Evolutionary conservation across 1,140 invertebrate species (phyloP).

Genomic region (Drosophila jambulina): DNA sequence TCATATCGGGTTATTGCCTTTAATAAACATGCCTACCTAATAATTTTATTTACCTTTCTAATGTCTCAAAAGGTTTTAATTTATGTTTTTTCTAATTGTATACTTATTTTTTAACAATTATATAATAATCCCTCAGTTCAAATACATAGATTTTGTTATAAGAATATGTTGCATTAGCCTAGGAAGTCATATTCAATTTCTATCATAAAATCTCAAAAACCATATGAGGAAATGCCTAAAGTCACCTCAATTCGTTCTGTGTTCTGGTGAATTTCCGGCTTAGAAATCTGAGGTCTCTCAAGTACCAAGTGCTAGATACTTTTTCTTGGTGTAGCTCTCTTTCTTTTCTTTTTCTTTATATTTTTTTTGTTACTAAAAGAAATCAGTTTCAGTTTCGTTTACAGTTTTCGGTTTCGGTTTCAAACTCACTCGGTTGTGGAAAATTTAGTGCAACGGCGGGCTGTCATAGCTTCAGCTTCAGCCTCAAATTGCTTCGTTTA

Average conservation of each 20-base stretch:
- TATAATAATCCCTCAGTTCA: background rate
- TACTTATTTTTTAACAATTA: too few relatives aligned
- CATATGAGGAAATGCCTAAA: background rate
- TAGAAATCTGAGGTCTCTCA: background rate
- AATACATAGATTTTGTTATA: background rate
- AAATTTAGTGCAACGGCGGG: conserved; percentile 72
- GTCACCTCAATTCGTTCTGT: conserved; percentile 2
- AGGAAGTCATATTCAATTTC: background rate
- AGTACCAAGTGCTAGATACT: background rate
- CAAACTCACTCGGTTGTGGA: conserved; percentile 75
- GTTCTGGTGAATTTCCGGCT: conserved; percentile 2
- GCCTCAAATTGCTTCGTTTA: conserved; percentile 75
- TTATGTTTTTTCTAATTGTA: too few relatives aligned
- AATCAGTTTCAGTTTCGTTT: conserved; percentile 62
- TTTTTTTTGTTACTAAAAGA: conserved; percentile 36
- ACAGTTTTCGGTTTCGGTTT: conserved; percentile 70
- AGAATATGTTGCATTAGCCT: background rate
- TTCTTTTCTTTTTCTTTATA: background rate
- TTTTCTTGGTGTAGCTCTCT: conserved; percentile 30
- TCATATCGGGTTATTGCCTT: too few relatives aligned
- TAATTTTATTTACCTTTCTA: too few relatives aligned
- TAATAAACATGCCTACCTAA: too few relatives aligned
- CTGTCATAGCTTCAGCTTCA: conserved; percentile 60
- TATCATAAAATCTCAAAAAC: too few relatives aligned
- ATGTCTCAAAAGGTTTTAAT: too few relatives aligned